Conservation (phyloP, 2,797 vertebrate genomes). For the Spheniscus humboldti region DNA sequence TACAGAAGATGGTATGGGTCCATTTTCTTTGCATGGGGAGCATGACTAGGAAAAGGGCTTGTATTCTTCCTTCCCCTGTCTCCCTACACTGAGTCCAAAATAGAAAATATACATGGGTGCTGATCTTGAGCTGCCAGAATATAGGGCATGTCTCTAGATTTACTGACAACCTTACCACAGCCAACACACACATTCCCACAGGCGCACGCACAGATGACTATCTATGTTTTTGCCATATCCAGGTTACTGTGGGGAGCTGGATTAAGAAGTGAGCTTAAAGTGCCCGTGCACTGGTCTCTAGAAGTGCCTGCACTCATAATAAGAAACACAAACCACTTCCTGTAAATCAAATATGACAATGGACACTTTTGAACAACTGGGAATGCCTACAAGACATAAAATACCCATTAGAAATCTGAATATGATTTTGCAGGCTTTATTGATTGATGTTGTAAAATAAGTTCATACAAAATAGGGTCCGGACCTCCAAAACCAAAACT, state of each 20-base stretch:
- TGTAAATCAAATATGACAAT: background rate
- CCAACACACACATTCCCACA: conserved; percentile 13
- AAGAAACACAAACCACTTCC: background rate
- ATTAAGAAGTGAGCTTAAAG: background rate
- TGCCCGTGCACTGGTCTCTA: background rate
- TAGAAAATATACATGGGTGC: background rate
- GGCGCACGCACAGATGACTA: background rate
- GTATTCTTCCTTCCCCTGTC: background rate
- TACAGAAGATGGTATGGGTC: background rate
- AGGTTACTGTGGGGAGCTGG: background rate
- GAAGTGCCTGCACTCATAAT: background rate
- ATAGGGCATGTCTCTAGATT: conserved; percentile 12
- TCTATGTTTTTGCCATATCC: background rate
- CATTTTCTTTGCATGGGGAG: background rate
- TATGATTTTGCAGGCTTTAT: background rate
- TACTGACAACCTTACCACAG: conserved; percentile 9
- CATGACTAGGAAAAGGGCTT: background rate
- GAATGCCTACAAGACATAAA: background rate
- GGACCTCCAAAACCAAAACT: background rate
- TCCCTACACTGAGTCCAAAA: background rate
- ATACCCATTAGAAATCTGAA: background rate
- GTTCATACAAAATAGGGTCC: background rate
- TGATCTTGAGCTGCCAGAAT: background rate
- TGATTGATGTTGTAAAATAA: background rate
- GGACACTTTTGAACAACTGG: background rate